Percentiles rank a stretch among this genome's conserved stretches.
These are phyloP conservation scores for Sebastiscus albofasciatus DNA, from an alignment of 2,797 vertebrate species.

Conservation along the genomic window DNA sequence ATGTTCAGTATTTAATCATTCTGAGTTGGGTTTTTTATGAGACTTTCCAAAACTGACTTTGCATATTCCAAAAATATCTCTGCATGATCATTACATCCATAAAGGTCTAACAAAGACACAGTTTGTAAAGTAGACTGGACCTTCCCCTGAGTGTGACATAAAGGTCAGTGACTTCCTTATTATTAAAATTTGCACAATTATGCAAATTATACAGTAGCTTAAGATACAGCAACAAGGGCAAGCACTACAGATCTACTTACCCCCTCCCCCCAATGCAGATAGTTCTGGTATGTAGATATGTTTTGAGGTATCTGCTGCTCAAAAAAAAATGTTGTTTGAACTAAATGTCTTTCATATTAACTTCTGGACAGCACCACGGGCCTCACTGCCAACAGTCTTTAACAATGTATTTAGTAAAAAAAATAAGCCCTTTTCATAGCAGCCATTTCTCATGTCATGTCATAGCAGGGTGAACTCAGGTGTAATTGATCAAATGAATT, in stretches of 20 bases:
- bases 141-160: neutral
- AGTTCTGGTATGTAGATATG: neutral
- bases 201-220: conserved; percentile 30
- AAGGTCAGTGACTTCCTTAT: conserved; percentile 24
- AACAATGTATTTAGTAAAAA: neutral
- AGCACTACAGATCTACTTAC: neutral
- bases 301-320: neutral
- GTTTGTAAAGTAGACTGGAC: neutral
- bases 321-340: neutral
- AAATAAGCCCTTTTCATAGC: neutral
- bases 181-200: conserved; percentile 39
- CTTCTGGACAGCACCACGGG: neutral
- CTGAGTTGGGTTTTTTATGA: neutral
- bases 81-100: neutral
- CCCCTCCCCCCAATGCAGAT: neutral
- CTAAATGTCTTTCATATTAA: no score
- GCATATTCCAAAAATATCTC: neutral
- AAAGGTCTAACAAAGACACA: neutral
- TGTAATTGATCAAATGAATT: no score
- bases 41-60: neutral
- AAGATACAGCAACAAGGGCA: neutral
- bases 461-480: no score
- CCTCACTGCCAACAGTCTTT: neutral
- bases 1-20: neutral
- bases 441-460: no score